These are phyloP conservation scores for Ichneumon xanthorius DNA, from an alignment of 2,888 invertebrate genomes.

Conservation along the genomic window DNA sequence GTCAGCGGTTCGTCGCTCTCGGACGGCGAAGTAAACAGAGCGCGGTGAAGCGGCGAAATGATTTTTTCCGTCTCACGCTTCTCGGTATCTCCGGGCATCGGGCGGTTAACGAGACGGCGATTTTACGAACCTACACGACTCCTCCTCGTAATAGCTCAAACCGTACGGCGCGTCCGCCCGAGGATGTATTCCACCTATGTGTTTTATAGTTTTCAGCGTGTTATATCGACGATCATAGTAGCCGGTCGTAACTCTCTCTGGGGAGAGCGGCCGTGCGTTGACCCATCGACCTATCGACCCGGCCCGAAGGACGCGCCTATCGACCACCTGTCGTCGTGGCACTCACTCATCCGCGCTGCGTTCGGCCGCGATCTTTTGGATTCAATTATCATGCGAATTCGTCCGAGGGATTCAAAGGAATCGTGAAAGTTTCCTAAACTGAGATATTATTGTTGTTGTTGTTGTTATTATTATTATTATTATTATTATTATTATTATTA, in stretches of 20 bases:
- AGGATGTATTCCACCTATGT: slow-evolving; percentile 1
- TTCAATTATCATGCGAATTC: slow-evolving; percentile 28
- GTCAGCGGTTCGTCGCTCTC: neutral
- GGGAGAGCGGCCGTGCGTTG: slow-evolving; percentile 24
- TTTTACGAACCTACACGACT: slow-evolving; percentile 14
- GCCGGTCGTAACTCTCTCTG: slow-evolving; percentile 29
- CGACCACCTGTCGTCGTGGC: slow-evolving; percentile 48
- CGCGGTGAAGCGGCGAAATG: slow-evolving; percentile 26
- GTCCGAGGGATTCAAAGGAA: neutral
- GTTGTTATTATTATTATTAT: no score
- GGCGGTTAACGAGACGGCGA: slow-evolving; percentile 25
- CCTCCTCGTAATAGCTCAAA: neutral
- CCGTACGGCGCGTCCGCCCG: neutral
- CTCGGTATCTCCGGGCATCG: slow-evolving; percentile 21
- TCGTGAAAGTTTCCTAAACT: neutral
- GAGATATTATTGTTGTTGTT: neutral
- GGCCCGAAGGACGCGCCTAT: slow-evolving; percentile 47
- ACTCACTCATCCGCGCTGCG: slow-evolving; percentile 11
- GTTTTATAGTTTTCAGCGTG: slow-evolving; percentile 33
- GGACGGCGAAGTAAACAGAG: slow-evolving; percentile 8
- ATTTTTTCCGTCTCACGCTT: slow-evolving; percentile 4
- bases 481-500: no score
- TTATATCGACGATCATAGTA: slow-evolving; percentile 1
- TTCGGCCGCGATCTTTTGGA: neutral
- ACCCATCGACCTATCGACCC: slow-evolving; percentile 57